Evolutionary conservation across 2,797 vertebrate genomes (phyloP).

Genomic region (Novumbra hubbsi): DNA sequence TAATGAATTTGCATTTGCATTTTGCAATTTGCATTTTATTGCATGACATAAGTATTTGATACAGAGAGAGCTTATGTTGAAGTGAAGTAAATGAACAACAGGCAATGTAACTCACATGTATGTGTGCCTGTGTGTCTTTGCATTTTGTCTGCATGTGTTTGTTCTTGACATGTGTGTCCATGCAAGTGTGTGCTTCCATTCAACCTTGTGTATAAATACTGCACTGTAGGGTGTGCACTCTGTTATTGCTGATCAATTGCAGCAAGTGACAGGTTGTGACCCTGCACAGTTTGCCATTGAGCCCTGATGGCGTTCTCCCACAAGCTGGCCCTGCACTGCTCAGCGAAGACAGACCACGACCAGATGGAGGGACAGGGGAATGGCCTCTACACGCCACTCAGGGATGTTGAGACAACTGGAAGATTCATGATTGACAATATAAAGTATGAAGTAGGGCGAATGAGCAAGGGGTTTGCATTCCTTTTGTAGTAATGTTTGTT

Average conservation of each 20-base stretch:
- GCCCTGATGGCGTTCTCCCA: slow-evolving; percentile 43
- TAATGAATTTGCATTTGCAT: too few species aligned
- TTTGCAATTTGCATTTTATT: too few species aligned
- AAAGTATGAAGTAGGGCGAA: background rate
- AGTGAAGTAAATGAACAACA: background rate
- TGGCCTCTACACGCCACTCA: slow-evolving; percentile 6
- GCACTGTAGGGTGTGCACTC: background rate
- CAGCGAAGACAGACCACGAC: slow-evolving; percentile 31
- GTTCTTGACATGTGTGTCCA: background rate
- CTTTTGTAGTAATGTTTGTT: background rate
- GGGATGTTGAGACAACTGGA: background rate
- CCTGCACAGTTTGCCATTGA: slow-evolving; percentile 45
- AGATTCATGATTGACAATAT: slow-evolving; percentile 16
- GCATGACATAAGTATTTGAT: too few species aligned
- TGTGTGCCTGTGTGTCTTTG: slow-evolving; percentile 11
- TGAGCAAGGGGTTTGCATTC: background rate
- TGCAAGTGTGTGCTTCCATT: background rate
- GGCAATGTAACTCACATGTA: slow-evolving; percentile 8
- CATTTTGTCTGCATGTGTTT: background rate
- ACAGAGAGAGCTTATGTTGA: background rate
- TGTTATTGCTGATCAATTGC: slow-evolving; percentile 59
- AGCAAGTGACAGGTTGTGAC: slow-evolving; percentile 53
- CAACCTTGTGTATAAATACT: background rate
- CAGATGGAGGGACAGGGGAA: slow-evolving; percentile 10
- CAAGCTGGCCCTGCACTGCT: slow-evolving; percentile 57